Evolutionary conservation across 2,113 vertebrate species (phyloP).

Genomic region (Aplodontia rufa): DNA sequence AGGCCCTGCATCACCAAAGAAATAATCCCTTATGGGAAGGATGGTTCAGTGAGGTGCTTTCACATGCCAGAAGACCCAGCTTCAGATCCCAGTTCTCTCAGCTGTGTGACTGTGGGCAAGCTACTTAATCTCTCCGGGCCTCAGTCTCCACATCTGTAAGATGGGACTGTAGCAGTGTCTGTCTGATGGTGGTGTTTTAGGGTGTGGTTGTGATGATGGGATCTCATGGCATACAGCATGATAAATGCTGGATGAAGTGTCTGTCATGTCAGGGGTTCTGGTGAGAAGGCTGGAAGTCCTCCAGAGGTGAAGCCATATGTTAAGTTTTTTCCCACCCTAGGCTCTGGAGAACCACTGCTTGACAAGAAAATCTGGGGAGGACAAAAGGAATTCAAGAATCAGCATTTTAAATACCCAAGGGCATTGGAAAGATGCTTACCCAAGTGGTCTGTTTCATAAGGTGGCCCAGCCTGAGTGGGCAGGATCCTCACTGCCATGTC

Average conservation of each 20-base stretch:
- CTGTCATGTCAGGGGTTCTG: rapidly evolving
- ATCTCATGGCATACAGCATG: no score
- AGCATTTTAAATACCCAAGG: not conserved
- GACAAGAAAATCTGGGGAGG: not conserved
- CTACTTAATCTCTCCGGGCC: not conserved
- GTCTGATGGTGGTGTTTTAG: not conserved
- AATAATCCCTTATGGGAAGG: not conserved
- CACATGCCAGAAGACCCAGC: not conserved
- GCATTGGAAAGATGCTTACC: not conserved
- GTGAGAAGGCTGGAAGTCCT: not conserved
- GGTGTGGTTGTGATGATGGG: not conserved
- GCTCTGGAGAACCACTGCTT: not conserved
- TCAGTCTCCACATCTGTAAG: not conserved
- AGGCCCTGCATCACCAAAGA: not conserved
- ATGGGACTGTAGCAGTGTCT: not conserved
- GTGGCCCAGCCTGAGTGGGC: not conserved
- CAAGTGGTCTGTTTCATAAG: not conserved
- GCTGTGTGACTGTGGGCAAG: not conserved
- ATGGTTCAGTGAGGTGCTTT: not conserved
- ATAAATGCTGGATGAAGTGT: not conserved
- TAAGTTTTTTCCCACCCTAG: not conserved
- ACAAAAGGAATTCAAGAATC: not conserved
- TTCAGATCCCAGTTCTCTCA: not conserved
- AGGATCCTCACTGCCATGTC: no score
- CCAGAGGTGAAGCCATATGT: not conserved